Evolutionary conservation across 2,113 vertebrate genomes (phyloP).

Genomic region (Nothoprocta perdicaria): DNA sequence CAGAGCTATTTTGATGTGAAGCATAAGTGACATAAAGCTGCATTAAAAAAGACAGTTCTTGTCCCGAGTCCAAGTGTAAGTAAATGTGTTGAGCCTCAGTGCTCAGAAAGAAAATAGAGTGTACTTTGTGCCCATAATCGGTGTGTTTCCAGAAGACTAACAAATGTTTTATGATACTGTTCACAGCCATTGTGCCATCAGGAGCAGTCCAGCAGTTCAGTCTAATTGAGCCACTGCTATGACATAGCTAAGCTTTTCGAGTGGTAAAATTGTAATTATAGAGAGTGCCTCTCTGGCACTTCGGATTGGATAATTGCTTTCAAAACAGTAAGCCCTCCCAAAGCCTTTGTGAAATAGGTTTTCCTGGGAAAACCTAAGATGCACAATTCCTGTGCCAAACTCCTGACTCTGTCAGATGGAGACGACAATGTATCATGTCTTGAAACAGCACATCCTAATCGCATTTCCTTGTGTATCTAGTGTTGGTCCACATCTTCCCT

Average conservation of each 20-base stretch:
- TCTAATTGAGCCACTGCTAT: conserved; percentile 25
- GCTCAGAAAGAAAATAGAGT: conserved; percentile 5
- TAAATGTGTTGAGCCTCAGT: background rate
- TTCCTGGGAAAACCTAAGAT: background rate
- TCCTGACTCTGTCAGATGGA: background rate
- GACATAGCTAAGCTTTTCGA: conserved; percentile 18
- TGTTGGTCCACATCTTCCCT: rapidly evolving
- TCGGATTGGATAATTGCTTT: conserved; percentile 7
- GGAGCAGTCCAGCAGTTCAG: conserved; percentile 44
- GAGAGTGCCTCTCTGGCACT: background rate
- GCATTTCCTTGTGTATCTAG: background rate
- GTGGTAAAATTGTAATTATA: conserved; percentile 28
- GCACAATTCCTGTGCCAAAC: background rate
- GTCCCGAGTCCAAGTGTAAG: background rate
- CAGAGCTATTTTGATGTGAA: background rate
- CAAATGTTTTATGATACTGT: conserved; percentile 18
- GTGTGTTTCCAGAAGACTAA: conserved; percentile 26
- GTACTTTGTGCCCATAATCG: conserved; percentile 10
- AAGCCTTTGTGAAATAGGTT: background rate
- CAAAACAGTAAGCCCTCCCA: background rate
- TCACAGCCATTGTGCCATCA: background rate
- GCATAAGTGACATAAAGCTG: background rate
- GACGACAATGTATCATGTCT: rapidly evolving
- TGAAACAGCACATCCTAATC: background rate
- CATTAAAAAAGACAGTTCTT: conserved; percentile 34